Conservation (phyloP, 2,888 invertebrate genomes). For the Merodon equestris region DNA sequence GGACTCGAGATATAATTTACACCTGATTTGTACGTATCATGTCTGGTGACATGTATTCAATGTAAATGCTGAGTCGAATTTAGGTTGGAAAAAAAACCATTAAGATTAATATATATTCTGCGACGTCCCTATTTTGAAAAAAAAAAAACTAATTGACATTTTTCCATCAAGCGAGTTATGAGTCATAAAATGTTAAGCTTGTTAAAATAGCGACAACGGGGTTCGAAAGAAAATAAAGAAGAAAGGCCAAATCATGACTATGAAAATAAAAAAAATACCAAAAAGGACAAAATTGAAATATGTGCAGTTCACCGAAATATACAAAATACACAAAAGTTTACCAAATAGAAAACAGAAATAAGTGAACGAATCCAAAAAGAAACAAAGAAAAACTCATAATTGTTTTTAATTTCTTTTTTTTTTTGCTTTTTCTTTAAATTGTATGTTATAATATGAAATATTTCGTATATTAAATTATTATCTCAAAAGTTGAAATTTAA, state of each 20-base stretch:
- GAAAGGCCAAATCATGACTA: conserved; percentile 49
- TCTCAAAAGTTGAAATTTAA: conserved; percentile 34
- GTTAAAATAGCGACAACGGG: conserved; percentile 33
- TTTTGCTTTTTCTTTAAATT: conserved; percentile 52
- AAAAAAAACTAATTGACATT: neutral
- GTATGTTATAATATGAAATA: conserved; percentile 67
- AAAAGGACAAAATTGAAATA: conserved; percentile 59
- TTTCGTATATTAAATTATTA: conserved; percentile 57
- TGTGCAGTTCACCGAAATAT: conserved; percentile 62
- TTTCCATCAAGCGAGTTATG: conserved; percentile 3
- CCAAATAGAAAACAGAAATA: conserved; percentile 65
- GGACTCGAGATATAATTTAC: too few species aligned
- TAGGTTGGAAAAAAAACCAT: too few species aligned
- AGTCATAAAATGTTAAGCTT: neutral
- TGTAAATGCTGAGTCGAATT: too few species aligned
- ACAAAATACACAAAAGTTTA: conserved; percentile 62
- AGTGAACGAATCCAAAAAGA: conserved; percentile 63
- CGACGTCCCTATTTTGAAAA: neutral
- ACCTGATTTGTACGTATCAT: too few species aligned
- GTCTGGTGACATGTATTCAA: too few species aligned
- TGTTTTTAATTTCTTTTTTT: conserved; percentile 60
- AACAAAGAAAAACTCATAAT: conserved; percentile 66
- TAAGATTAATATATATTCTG: too few species aligned
- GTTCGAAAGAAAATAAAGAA: conserved; percentile 36
- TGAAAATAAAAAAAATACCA: conserved; percentile 37